Base-by-base conservation (phyloP, 37 sponge, comb jelly and placozoan genomes). In the Cliona cf. orientalis region DNA sequence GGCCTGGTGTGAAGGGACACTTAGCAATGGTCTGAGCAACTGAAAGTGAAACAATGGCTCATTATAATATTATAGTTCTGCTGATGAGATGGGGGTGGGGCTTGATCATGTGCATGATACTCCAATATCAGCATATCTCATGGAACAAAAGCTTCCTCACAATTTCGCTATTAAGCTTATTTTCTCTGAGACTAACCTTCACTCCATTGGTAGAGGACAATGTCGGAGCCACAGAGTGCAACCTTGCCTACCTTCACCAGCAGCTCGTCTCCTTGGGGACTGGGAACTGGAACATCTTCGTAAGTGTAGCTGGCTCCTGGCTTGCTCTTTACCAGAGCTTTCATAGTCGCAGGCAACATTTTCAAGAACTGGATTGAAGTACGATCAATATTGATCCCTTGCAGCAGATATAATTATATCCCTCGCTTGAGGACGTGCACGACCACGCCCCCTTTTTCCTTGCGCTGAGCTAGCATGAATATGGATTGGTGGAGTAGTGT, bases 1-100 rank as follows among this genome's bases (percentile, higher is more conserved):
- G 96, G 53, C 96, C 96, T 64, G 96, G 92, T 17, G 91, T 96
- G 77, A 96, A 96, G 0, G 96, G 96, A 38, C 87, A 63, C 9
- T 49, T 82, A 23, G 91, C 93, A 36, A 96, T 87, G 23, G 69
- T 81, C 43, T 92, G 59, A 21, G 96, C 96, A 62, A 90, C 90
- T 94, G 82, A 4, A 71, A 40, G 58, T 69, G 4, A 46, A 41
- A 25, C 58, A n/a, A n/a, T n/a, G n/a, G n/a, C n/a, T n/a, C n/a
- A n/a, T n/a, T n/a, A n/a, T n/a, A n/a, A n/a, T n/a, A n/a, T n/a
- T n/a, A n/a, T n/a, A n/a, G n/a, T n/a, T n/a, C n/a, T n/a, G n/a
- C n/a, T n/a, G n/a, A n/a, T n/a, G n/a, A n/a, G n/a, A n/a, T n/a
- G n/a, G n/a, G n/a, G n/a, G n/a, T n/a, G n/a, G n/a, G n/a, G n/a